phyloP scores from a whole-genome alignment of 1,140 invertebrate species.

The Drosophila rhopaloa region DNA sequence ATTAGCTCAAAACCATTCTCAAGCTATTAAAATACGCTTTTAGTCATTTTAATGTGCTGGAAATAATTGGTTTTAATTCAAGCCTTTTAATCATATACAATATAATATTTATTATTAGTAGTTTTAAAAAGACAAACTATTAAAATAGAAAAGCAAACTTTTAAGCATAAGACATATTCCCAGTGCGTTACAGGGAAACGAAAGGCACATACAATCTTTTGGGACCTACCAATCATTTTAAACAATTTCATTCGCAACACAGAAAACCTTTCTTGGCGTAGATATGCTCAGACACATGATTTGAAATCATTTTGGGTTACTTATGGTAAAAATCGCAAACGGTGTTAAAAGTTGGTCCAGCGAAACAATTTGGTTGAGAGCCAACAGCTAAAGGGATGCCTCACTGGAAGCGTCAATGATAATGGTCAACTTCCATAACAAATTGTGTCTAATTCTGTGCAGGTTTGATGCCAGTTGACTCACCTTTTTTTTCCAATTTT shows the following conservation, averaged over 20 bases:
- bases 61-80: too few relatives aligned
- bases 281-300: slow-evolving; percentile 3
- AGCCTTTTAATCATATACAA: too few relatives aligned
- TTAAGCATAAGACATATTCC: too few relatives aligned
- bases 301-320: neutral
- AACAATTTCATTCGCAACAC: slow-evolving; percentile 18
- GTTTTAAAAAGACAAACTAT: too few relatives aligned
- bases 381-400: slow-evolving; percentile 17
- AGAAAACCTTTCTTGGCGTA: slow-evolving; percentile 7
- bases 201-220: neutral
- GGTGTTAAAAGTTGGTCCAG: slow-evolving; percentile 52
- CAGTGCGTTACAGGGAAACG: neutral
- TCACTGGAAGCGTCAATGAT: slow-evolving; percentile 8
- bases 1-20: too few relatives aligned
- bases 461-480: slow-evolving; percentile 7
- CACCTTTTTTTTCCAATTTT: neutral
- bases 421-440: slow-evolving; percentile 17
- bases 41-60: too few relatives aligned
- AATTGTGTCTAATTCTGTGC: slow-evolving; percentile 36
- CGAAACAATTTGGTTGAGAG: slow-evolving; percentile 8
- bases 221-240: neutral
- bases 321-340: slow-evolving; percentile 1
- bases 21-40: too few relatives aligned
- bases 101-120: too few relatives aligned
- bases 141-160: too few relatives aligned